phyloP scores from a whole-genome alignment of 2,113 vertebrate species.

The Pholis gunnellus region DNA sequence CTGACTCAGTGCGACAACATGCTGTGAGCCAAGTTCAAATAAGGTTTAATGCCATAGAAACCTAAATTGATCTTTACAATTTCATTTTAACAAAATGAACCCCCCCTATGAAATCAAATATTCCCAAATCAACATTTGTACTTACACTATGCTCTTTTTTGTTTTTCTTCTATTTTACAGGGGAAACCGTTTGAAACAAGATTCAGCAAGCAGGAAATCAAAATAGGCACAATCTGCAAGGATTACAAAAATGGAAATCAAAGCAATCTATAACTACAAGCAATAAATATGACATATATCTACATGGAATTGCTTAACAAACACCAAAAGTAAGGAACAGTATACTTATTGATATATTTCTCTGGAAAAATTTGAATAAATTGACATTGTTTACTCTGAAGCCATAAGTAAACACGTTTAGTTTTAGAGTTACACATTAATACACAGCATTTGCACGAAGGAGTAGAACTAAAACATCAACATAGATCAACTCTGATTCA shows the following conservation, averaged over 20 bases:
- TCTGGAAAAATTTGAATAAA: constrained; percentile 54
- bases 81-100: constrained; percentile 73
- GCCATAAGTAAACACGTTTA: constrained; percentile 71
- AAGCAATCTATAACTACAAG: constrained; percentile 48
- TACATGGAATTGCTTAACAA: constrained; percentile 67
- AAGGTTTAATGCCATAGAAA: constrained; percentile 80
- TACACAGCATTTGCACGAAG: constrained; percentile 80
- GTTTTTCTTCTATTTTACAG: constrained; percentile 64
- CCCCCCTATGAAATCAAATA: constrained; percentile 60
- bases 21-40: constrained; percentile 66
- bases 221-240: constrained; percentile 49
- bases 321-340: constrained; percentile 74
- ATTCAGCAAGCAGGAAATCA: constrained; percentile 67
- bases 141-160: constrained; percentile 66
- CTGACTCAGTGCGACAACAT: constrained; percentile 49
- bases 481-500: constrained; percentile 67
- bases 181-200: constrained; percentile 51
- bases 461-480: constrained; percentile 78
- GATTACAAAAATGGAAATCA: constrained; percentile 67
- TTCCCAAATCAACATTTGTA: constrained; percentile 69
- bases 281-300: constrained; percentile 67
- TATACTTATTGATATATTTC: constrained; percentile 62
- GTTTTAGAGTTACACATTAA: constrained; percentile 74
- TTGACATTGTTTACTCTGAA: constrained; percentile 72
- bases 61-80: constrained; percentile 72